These are phyloP conservation scores for Rachycentron canadum DNA, from an alignment of 2,797 vertebrate genomes.

Conservation along the genomic window DNA sequence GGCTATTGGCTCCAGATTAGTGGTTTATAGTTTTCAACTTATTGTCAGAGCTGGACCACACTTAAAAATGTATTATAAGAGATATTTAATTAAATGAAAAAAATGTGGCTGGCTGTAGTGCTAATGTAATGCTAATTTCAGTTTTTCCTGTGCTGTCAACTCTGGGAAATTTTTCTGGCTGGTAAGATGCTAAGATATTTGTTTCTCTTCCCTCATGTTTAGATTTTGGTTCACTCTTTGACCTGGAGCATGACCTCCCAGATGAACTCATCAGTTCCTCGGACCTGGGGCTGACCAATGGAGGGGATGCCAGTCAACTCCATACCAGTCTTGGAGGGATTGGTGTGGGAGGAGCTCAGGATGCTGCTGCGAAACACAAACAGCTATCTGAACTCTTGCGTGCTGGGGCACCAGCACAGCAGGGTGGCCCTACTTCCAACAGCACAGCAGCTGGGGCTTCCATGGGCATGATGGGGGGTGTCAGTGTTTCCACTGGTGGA, in stretches of 20 bases:
- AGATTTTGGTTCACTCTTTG: constrained; percentile 98
- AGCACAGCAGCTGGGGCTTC: constrained; percentile 73
- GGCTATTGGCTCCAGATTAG: constrained; percentile 6
- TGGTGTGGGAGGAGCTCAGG: constrained; percentile 83
- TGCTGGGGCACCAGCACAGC: constrained; percentile 84
- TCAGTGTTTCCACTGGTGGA: constrained; percentile 88
- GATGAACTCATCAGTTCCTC: constrained; percentile 98
- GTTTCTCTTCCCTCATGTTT: constrained; percentile 45
- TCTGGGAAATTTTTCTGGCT: constrained; percentile 2
- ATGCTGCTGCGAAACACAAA: constrained; percentile 98
- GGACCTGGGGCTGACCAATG: constrained; percentile 93
- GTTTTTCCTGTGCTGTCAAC: neutral
- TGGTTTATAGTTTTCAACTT: constrained; percentile 8
- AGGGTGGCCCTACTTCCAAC: constrained; percentile 78
- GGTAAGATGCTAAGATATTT: constrained; percentile 27
- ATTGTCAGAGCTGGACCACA: neutral
- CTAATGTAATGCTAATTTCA: neutral
- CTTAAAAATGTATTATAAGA: neutral
- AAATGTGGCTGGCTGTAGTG: neutral
- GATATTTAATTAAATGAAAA: neutral
- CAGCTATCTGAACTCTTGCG: constrained; percentile 96
- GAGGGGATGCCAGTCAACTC: constrained; percentile 92
- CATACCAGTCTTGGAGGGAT: constrained; percentile 89
- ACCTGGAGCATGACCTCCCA: constrained; percentile 97
- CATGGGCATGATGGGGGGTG: constrained; percentile 92